Percentiles rank a stretch among this genome's conserved stretches.
phyloP scores from a whole-genome alignment of 2,113 vertebrate species.

The Cynoglossus semilaevis region DNA sequence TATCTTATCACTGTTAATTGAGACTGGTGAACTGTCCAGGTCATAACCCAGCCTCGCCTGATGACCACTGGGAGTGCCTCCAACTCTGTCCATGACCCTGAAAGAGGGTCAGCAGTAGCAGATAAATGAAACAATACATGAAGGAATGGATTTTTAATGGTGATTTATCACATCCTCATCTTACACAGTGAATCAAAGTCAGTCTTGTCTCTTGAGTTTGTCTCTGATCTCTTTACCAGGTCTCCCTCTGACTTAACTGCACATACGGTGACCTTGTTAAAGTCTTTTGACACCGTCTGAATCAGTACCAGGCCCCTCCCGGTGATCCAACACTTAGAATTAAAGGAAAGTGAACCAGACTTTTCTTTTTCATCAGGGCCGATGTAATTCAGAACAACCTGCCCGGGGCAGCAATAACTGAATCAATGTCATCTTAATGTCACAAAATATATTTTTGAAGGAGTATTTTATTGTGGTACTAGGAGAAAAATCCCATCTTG shows the following conservation, averaged over 20 bases:
- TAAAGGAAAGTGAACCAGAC: conserved; percentile 13
- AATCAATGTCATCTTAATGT: conserved; percentile 34
- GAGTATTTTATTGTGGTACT: conserved; percentile 11
- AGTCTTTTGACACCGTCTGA: conserved; percentile 17
- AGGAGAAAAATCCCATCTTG: conserved; percentile 5
- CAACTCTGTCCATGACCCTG: no score
- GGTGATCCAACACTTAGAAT: conserved; percentile 17
- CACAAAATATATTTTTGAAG: conserved; percentile 3
- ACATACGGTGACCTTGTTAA: conserved; percentile 7
- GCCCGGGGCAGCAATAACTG: conserved; percentile 9
- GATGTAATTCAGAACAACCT: conserved; percentile 24
- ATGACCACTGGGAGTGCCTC: no score
- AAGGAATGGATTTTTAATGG: no score
- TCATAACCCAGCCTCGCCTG: no score
- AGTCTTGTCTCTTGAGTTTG: neutral
- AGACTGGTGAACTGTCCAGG: no score
- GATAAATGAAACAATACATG: no score
- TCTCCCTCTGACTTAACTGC: neutral
- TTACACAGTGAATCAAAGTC: no score
- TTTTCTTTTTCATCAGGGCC: conserved; percentile 20
- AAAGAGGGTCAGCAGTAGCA: no score
- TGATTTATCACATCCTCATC: no score
- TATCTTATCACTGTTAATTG: no score
- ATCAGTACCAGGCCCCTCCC: conserved; percentile 13
- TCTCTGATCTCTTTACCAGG: conserved; percentile 1